phyloP scores from a whole-genome alignment of 2,113 vertebrate species.

The Paracanthobrama guichenoti region DNA sequence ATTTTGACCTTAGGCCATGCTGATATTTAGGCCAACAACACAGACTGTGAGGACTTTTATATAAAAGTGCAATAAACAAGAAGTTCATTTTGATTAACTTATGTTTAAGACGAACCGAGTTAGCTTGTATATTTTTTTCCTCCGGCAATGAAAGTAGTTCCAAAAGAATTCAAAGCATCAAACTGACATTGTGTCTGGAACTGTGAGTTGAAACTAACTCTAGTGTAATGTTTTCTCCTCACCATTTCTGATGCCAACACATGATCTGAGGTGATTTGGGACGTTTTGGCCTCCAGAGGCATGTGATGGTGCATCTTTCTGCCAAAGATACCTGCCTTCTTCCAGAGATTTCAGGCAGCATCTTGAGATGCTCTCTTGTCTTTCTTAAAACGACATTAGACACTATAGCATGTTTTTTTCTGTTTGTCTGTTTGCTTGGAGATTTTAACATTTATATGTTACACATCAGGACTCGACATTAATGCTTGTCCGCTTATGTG shows the following conservation, averaged over 20 bases:
- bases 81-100: not conserved
- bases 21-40: constrained; percentile 1
- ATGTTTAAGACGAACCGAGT: not conserved
- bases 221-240: not conserved
- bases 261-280: not conserved
- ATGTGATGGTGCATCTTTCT: not conserved
- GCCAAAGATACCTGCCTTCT: not conserved
- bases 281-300: not conserved
- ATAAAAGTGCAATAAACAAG: not conserved
- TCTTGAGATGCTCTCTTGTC: not conserved
- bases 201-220: not conserved
- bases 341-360: not conserved
- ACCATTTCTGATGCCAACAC: not conserved
- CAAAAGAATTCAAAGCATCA: not conserved
- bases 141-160: not conserved
- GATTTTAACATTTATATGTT: no score
- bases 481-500: no score
- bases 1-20: not conserved
- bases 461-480: no score
- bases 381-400: not conserved
- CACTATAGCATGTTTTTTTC: no score
- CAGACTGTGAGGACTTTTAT: not conserved
- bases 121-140: not conserved
- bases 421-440: no score
- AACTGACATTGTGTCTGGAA: not conserved